These are phyloP conservation scores for Pediacus dermestoides DNA, from an alignment of 2,888 invertebrate genomes.

Conservation along the genomic window DNA sequence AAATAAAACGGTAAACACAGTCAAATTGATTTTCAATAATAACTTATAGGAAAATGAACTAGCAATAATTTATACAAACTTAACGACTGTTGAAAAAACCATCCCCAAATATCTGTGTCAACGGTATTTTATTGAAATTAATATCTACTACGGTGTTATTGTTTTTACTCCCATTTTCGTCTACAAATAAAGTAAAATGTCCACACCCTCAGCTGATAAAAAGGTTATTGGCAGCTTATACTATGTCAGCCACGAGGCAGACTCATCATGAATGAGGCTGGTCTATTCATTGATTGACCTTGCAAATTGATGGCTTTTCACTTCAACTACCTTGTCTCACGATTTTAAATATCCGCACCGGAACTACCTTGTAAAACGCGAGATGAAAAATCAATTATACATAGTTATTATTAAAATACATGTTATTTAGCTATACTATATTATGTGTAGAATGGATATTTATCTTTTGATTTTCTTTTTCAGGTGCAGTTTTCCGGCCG, in stretches of 20 bases:
- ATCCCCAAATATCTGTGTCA: too few relatives aligned
- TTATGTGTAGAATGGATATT: neutral
- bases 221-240: conserved; percentile 23
- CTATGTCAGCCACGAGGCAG: conserved; percentile 12
- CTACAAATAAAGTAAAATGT: conserved; percentile 20
- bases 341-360: too few relatives aligned
- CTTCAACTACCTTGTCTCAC: too few relatives aligned
- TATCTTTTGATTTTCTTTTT: conserved; percentile 42
- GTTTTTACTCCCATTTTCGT: conserved; percentile 11
- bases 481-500: conserved; percentile 80
- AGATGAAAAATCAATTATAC: too few relatives aligned
- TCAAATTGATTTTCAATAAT: too few relatives aligned
- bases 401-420: neutral
- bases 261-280: conserved; percentile 5
- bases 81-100: too few relatives aligned
- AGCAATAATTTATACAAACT: too few relatives aligned
- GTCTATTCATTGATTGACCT: conserved; percentile 12
- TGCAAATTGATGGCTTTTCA: conserved; percentile 1
- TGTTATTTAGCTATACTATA: neutral
- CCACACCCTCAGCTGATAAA: conserved; percentile 21
- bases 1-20: too few relatives aligned
- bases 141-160: neutral
- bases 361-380: too few relatives aligned
- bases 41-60: too few relatives aligned
- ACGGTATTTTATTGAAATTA: neutral